Percentiles rank a stretch among this genome's conserved stretches.
These are phyloP conservation scores for Luehdorfia chinensis DNA, from an alignment of 1,140 invertebrate genomes.

Conservation along the genomic window DNA sequence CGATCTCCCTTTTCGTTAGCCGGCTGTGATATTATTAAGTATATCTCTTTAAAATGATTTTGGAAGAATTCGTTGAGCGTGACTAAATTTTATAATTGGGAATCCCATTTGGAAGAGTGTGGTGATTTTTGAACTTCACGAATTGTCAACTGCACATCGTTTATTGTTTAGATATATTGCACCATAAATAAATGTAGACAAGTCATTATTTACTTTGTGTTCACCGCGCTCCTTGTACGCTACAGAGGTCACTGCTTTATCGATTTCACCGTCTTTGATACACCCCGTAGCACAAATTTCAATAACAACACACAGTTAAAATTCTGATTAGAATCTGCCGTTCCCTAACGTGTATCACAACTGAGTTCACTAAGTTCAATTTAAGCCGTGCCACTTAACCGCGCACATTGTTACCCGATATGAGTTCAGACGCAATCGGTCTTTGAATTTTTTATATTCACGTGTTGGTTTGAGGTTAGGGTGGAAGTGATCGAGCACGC, in stretches of 20 bases:
- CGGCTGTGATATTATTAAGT: too few species aligned
- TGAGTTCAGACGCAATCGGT: not conserved
- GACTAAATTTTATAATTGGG: constrained; percentile 4
- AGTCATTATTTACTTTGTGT: constrained; percentile 2
- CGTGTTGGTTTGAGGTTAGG: constrained; percentile 41
- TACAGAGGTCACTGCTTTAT: constrained; percentile 36
- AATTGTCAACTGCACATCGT: constrained; percentile 23
- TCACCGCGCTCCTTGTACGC: too few species aligned
- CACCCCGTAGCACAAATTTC: constrained; percentile 20
- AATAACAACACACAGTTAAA: constrained; percentile 2
- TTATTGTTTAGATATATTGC: constrained; percentile 20
- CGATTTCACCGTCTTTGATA: constrained; percentile 23
- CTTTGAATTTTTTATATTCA: constrained; percentile 26
- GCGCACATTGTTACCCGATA: too few species aligned
- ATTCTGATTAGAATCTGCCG: too few species aligned
- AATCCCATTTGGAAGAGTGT: constrained; percentile 28
- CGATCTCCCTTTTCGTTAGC: too few species aligned
- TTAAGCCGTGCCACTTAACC: too few species aligned
- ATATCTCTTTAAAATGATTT: too few species aligned
- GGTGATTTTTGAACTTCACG: constrained; percentile 18
- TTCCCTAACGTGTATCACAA: too few species aligned
- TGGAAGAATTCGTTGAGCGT: constrained; percentile 40
- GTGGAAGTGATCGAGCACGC: constrained; percentile 31
- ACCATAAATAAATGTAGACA: constrained; percentile 16
- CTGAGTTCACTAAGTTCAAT: too few species aligned